phyloP scores from a whole-genome alignment of 2,888 invertebrate species.

The Eubasilissa splendida region DNA sequence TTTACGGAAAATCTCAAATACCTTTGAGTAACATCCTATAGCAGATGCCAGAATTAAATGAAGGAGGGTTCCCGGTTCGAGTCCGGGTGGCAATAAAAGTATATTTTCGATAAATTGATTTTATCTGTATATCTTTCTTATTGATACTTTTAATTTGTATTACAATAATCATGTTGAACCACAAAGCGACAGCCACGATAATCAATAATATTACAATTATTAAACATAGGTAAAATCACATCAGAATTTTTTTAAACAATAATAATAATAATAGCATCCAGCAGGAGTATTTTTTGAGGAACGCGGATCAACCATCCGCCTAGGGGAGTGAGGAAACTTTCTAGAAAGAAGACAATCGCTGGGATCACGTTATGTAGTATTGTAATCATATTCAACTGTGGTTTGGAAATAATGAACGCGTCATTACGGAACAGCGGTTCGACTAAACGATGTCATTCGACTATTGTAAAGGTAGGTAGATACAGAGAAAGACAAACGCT shows the following conservation, averaged over 20 bases:
- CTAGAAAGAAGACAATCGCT: conserved; percentile 28
- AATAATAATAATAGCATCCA: neutral
- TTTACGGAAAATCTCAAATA: too few species aligned
- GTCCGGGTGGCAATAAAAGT: too few species aligned
- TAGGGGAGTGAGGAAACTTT: conserved; percentile 20
- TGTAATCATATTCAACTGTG: conserved; percentile 32
- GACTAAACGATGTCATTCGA: conserved; percentile 36
- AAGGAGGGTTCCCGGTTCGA: too few species aligned
- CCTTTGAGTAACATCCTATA: too few species aligned
- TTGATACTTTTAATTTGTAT: too few species aligned
- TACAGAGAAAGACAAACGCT: conserved; percentile 33
- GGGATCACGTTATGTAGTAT: conserved; percentile 3
- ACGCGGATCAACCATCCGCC: conserved; percentile 22
- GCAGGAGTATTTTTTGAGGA: neutral
- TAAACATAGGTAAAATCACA: too few species aligned
- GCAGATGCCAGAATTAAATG: too few species aligned
- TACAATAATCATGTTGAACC: too few species aligned
- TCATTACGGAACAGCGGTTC: conserved; percentile 31
- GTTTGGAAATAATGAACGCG: conserved; percentile 28
- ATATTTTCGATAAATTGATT: too few species aligned
- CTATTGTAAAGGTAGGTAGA: conserved; percentile 19
- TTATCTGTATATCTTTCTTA: too few species aligned
- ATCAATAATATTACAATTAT: too few species aligned
- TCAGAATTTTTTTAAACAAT: neutral
- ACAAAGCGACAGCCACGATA: too few species aligned